These are phyloP conservation scores for Notolepis coatsorum DNA, from an alignment of 2,797 vertebrate genomes.

Conservation along the genomic window DNA sequence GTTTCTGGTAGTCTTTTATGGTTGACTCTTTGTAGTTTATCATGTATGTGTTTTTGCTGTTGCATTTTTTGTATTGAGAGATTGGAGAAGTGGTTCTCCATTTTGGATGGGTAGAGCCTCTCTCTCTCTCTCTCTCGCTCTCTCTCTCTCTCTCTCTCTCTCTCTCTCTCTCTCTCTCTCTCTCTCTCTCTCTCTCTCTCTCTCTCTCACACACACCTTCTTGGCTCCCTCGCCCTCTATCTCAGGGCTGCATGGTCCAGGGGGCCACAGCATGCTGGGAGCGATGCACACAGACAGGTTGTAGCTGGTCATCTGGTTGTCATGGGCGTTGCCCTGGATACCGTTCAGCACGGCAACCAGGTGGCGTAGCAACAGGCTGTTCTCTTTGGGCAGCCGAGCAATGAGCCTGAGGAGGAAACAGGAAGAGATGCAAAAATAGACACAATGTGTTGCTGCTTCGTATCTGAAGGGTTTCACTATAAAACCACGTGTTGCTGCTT, in stretches of 20 bases:
- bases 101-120: too few relatives aligned
- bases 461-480: too few relatives aligned
- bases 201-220: slow-evolving; percentile 79
- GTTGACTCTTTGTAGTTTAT: too few relatives aligned
- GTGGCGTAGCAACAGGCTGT: slow-evolving; percentile 86
- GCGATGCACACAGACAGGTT: slow-evolving; percentile 94
- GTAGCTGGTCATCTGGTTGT: slow-evolving; percentile 95
- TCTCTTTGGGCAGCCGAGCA: slow-evolving; percentile 86
- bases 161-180: too few relatives aligned
- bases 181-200: neutral
- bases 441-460: too few relatives aligned
- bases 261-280: slow-evolving; percentile 93
- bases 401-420: slow-evolving; percentile 80
- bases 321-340: slow-evolving; percentile 85
- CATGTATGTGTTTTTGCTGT: too few relatives aligned
- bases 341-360: slow-evolving; percentile 87
- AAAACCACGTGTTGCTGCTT: too few relatives aligned
- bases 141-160: too few relatives aligned
- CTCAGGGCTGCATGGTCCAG: slow-evolving; percentile 84
- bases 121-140: too few relatives aligned
- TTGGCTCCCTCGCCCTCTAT: slow-evolving; percentile 88
- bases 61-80: too few relatives aligned
- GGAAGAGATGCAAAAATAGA: neutral
- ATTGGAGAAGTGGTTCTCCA: too few relatives aligned
- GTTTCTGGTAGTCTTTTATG: too few relatives aligned